A percentile compares a stretch with the other conserved stretches of the same genome.
Conservation (phyloP, 2,797 vertebrate species). For the Leontocebus nigricollis region DNA sequence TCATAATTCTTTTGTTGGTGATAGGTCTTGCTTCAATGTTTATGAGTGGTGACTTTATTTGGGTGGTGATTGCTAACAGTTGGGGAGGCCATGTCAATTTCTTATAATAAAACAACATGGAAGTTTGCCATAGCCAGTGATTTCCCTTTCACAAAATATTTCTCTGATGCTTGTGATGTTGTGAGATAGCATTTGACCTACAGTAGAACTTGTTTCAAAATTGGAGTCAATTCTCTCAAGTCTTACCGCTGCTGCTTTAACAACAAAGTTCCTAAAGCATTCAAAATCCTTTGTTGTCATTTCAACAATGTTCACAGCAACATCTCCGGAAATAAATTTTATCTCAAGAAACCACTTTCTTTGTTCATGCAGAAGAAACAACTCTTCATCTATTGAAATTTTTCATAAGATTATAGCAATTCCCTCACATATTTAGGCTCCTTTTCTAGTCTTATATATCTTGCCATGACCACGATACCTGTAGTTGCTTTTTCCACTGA, state of each 20-base stretch:
- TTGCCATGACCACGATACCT: neutral
- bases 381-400: neutral
- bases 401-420: neutral
- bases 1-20: neutral
- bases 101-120: neutral
- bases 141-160: neutral
- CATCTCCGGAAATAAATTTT: neutral
- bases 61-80: neutral
- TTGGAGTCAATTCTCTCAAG: neutral
- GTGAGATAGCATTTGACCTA: neutral
- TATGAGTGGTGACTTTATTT: neutral
- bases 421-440: neutral
- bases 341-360: neutral
- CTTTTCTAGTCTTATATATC: neutral
- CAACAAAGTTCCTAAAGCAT: neutral
- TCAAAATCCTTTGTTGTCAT: neutral
- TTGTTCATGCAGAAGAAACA: neutral
- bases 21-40: neutral
- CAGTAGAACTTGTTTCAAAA: neutral
- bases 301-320: neutral
- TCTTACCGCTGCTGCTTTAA: neutral
- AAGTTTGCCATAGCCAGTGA: neutral
- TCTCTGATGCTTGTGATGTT: neutral
- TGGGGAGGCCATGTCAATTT: neutral
- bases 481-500: neutral